These are phyloP conservation scores for Cassiopea andromeda DNA, from an alignment of 30 jellyfish, hydroid and myxozoan species.

Conservation along the genomic window DNA sequence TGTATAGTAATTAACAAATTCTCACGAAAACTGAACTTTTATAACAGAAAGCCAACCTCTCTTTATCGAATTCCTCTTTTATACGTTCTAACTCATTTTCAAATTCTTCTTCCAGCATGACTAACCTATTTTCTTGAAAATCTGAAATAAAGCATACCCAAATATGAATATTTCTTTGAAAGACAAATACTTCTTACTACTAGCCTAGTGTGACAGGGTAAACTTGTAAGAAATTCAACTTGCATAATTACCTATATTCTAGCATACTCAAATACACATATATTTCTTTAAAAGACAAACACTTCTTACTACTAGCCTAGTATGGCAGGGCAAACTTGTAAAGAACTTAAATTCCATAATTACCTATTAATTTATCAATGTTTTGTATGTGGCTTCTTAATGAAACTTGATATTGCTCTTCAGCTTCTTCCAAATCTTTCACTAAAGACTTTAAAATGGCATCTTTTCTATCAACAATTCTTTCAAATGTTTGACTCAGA, in stretches of 20 bases:
- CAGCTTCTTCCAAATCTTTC: conserved; percentile 95
- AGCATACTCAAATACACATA: too few species aligned
- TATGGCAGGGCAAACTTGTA: too few species aligned
- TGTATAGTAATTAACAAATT: too few species aligned
- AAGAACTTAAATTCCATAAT: neutral
- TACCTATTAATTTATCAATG: conserved; percentile 81
- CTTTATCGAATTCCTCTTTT: conserved; percentile 81
- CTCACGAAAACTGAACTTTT: too few species aligned
- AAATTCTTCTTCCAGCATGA: conserved; percentile 69
- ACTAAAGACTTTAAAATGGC: conserved; percentile 93
- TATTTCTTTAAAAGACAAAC: too few species aligned
- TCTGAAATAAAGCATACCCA: conserved; percentile 31
- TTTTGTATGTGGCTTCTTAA: conserved; percentile 88
- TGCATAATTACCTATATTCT: too few species aligned
- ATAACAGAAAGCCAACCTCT: conserved; percentile 57
- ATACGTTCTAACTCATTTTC: conserved; percentile 73
- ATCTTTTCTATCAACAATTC: conserved; percentile 94
- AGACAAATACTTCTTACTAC: too few species aligned
- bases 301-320: too few species aligned
- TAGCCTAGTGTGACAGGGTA: too few species aligned
- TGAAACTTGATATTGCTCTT: conserved; percentile 96
- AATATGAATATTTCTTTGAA: too few species aligned
- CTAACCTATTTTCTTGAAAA: conserved; percentile 81
- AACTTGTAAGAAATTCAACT: too few species aligned
- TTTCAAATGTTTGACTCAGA: conserved; percentile 95